These are phyloP conservation scores for Oegoconia quadripuncta DNA, from an alignment of 2,888 invertebrate species.

Conservation along the genomic window DNA sequence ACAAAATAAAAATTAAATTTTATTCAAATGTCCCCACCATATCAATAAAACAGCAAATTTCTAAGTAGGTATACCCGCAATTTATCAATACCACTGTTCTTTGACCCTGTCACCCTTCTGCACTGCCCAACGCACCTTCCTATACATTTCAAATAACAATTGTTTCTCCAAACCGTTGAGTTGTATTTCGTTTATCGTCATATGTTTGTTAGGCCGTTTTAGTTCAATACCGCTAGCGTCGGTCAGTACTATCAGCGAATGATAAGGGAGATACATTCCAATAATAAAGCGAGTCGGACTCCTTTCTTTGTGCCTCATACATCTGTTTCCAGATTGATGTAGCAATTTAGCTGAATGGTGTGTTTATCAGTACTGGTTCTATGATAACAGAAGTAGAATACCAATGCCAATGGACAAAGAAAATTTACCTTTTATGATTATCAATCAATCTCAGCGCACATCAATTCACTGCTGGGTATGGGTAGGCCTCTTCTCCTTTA, in stretches of 20 bases:
- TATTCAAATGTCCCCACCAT: no score
- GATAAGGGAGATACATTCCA: conserved; percentile 70
- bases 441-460: no score
- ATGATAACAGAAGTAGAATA: neutral
- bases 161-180: conserved; percentile 17
- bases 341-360: neutral
- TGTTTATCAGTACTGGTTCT: neutral
- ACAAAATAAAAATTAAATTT: no score
- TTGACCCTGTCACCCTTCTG: conserved; percentile 54
- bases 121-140: conserved; percentile 23
- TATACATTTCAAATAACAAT: conserved; percentile 20
- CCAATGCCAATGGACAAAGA: no score
- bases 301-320: conserved; percentile 57
- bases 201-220: conserved; percentile 33
- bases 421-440: no score
- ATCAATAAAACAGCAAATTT: conserved; percentile 39
- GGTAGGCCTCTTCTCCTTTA: no score
- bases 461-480: no score
- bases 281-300: conserved; percentile 56
- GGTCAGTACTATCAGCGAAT: conserved; percentile 58
- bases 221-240: conserved; percentile 28
- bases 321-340: neutral
- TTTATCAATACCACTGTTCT: conserved; percentile 45
- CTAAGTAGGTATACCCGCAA: conserved; percentile 40
- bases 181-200: conserved; percentile 24